phyloP scores from a whole-genome alignment of 1,140 invertebrate species.

The Drosophila takahashii region DNA sequence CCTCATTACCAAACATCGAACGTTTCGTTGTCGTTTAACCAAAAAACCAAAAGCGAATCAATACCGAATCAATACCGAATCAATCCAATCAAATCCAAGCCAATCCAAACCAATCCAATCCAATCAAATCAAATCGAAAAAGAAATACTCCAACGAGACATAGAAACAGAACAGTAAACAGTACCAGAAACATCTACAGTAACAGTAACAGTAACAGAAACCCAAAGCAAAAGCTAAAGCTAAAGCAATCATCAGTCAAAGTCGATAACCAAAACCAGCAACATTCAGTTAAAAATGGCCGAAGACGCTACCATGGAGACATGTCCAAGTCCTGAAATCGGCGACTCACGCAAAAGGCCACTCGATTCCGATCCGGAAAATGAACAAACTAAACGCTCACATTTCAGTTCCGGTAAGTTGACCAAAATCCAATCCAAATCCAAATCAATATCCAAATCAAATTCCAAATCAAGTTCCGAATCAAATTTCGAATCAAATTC shows the following conservation, averaged over 20 bases:
- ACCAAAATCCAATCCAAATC: constrained; percentile 56
- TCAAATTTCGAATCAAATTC: constrained; percentile 35
- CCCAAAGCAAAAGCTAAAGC: constrained; percentile 35
- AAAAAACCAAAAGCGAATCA: constrained; percentile 21
- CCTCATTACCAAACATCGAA: constrained; percentile 56
- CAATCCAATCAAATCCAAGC: constrained; percentile 35
- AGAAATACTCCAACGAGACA: constrained; percentile 28
- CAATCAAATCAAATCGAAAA: constrained; percentile 11
- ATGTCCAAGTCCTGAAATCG: constrained; percentile 91
- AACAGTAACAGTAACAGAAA: constrained; percentile 32
- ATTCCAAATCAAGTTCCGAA: constrained; percentile 38
- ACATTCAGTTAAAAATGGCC: constrained; percentile 85
- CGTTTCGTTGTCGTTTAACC: constrained; percentile 35
- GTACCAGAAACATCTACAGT: no score
- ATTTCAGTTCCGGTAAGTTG: constrained; percentile 92
- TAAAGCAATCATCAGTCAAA: constrained; percentile 52
- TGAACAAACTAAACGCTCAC: constrained; percentile 93
- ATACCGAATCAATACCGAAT: constrained; percentile 34
- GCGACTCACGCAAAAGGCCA: constrained; percentile 92
- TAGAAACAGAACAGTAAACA: constrained; percentile 19
- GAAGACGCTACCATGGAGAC: constrained; percentile 91
- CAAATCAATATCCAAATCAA: constrained; percentile 41
- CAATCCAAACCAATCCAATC: constrained; percentile 12
- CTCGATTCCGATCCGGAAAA: constrained; percentile 93
- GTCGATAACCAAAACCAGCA: constrained; percentile 67